These are phyloP conservation scores for Hucho hucho DNA, from an alignment of 2,113 vertebrate genomes.

Conservation along the genomic window DNA sequence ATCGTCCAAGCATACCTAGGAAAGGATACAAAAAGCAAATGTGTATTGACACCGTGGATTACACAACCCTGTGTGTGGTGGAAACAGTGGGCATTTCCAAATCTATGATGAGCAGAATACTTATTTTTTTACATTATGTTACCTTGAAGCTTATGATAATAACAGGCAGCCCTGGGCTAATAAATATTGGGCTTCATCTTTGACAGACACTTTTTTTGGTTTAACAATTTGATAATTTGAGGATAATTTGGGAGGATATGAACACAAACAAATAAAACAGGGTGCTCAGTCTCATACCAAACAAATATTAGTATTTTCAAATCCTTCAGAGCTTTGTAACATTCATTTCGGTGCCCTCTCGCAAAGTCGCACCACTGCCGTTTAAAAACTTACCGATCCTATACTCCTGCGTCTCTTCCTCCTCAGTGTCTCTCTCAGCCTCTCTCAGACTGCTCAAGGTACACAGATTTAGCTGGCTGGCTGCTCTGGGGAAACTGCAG, in stretches of 20 bases:
- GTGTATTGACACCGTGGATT: background rate
- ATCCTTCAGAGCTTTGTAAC: background rate
- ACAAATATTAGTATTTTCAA: background rate
- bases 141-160: background rate
- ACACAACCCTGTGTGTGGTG: background rate
- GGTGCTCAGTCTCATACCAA: background rate
- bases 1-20: conserved; percentile 46
- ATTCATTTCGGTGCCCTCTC: background rate
- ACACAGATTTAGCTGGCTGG: conserved; percentile 68
- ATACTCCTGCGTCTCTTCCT: conserved; percentile 42
- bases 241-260: background rate
- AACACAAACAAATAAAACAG: background rate
- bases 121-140: background rate
- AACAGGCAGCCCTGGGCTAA: background rate
- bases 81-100: too few species aligned
- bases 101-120: too few species aligned
- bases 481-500: conserved; percentile 69
- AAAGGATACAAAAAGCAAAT: conserved; percentile 4
- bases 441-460: conserved; percentile 79
- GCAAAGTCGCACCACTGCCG: background rate
- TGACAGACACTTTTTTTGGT: background rate
- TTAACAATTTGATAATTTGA: background rate
- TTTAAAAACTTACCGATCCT: conserved; percentile 58
- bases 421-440: conserved; percentile 65
- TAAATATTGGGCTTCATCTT: background rate